Percentiles rank a stretch among this genome's conserved stretches.
These are phyloP conservation scores for Alca torda DNA, from an alignment of 2,797 vertebrate species.

Conservation along the genomic window DNA sequence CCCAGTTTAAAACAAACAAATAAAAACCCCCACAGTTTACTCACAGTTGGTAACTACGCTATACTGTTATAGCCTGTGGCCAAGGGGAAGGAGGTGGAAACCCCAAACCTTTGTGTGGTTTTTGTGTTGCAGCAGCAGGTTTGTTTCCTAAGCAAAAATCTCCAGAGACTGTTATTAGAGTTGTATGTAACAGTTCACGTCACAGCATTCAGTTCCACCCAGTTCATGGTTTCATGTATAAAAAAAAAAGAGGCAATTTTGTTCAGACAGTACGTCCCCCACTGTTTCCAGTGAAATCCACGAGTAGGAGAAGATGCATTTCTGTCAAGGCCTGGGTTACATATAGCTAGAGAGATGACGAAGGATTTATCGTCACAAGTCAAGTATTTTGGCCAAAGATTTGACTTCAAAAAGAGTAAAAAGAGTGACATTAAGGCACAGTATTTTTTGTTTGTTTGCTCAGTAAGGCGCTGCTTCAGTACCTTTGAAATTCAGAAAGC, in stretches of 20 bases:
- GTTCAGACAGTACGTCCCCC: background rate
- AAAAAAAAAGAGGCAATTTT: background rate
- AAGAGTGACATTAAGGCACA: background rate
- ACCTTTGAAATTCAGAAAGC: background rate
- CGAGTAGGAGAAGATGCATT: background rate
- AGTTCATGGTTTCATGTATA: background rate
- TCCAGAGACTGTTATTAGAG: background rate
- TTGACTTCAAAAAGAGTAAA: background rate
- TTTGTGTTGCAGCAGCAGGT: background rate
- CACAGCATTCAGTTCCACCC: background rate
- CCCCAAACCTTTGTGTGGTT: background rate
- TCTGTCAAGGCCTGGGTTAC: background rate
- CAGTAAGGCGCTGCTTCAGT: background rate
- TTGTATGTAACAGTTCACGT: background rate
- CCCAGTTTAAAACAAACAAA: background rate
- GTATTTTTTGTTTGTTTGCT: background rate
- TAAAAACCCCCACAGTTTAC: background rate
- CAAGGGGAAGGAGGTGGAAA: background rate
- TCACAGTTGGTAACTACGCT: background rate
- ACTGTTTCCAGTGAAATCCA: background rate
- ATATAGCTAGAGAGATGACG: background rate
- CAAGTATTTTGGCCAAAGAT: background rate
- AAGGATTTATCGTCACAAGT: background rate
- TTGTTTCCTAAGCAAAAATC: constrained; percentile 1
- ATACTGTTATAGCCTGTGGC: background rate